A percentile compares a stretch with the other conserved stretches of the same genome.
Evolutionary conservation across 64 coral and sea anemone genomes (phyloP).

Genomic region (Acropora yongei): DNA sequence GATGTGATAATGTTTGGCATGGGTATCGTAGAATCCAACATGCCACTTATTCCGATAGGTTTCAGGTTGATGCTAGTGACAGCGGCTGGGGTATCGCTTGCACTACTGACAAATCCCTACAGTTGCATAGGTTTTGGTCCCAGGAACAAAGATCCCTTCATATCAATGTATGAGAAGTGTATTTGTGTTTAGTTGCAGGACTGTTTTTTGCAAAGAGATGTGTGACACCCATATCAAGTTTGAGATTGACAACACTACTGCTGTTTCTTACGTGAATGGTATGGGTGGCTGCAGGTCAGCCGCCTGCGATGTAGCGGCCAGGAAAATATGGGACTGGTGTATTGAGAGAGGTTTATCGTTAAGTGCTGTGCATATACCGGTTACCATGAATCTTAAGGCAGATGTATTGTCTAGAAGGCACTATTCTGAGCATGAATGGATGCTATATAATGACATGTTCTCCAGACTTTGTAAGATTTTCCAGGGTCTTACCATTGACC

Average conservation of each 20-base stretch:
- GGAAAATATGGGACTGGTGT: slow-evolving; percentile 34
- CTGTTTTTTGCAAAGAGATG: slow-evolving; percentile 55
- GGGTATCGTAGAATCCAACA: slow-evolving; percentile 21
- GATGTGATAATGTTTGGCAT: slow-evolving; percentile 21
- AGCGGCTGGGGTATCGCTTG: slow-evolving; percentile 35
- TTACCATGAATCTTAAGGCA: slow-evolving; percentile 34
- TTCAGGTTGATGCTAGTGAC: slow-evolving; percentile 54
- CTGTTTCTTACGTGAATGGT: slow-evolving; percentile 53
- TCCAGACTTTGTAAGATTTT: too few species aligned
- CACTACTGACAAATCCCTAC: slow-evolving; percentile 38
- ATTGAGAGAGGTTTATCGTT: slow-evolving; percentile 28
- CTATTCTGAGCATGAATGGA: slow-evolving; percentile 47
- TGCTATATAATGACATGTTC: too few species aligned
- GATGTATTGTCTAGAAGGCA: slow-evolving; percentile 34
- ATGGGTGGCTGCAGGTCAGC: slow-evolving; percentile 65
- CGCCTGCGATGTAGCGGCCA: slow-evolving; percentile 51
- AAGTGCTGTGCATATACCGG: slow-evolving; percentile 33
- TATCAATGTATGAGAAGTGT: slow-evolving; percentile 18
- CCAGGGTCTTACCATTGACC: slow-evolving; percentile 46
- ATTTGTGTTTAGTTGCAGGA: slow-evolving; percentile 58
- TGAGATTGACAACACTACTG: slow-evolving; percentile 64
- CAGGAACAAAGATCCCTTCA: background rate
- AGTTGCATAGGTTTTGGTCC: too few species aligned
- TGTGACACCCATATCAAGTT: slow-evolving; percentile 61
- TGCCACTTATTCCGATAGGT: slow-evolving; percentile 4